Conservation (phyloP, 2,888 invertebrate genomes). For the Saturnia pavonia region DNA sequence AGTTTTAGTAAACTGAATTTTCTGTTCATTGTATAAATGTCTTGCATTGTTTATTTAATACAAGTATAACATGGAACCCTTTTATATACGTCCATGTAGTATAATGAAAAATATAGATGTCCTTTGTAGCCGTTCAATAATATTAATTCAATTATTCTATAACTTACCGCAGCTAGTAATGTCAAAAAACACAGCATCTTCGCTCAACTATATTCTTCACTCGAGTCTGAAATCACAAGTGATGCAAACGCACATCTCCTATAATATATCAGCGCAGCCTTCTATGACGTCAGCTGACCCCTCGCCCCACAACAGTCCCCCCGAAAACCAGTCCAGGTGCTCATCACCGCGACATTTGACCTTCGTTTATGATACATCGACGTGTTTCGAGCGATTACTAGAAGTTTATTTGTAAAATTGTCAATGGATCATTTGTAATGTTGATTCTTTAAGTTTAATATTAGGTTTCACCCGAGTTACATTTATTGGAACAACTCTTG, state of each 20-base stretch:
- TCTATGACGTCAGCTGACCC: constrained; percentile 64
- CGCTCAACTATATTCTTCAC: constrained; percentile 28
- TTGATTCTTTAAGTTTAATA: not conserved
- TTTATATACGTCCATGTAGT: too few species aligned
- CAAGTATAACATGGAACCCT: too few species aligned
- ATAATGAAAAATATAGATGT: not conserved
- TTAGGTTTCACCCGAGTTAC: not conserved
- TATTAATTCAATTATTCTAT: not conserved
- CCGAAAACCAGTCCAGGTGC: constrained; percentile 56
- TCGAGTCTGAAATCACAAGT: constrained; percentile 51
- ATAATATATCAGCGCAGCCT: constrained; percentile 68
- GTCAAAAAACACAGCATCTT: constrained; percentile 63
- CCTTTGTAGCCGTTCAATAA: not conserved
- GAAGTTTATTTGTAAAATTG: constrained; percentile 1
- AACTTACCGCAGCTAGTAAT: constrained; percentile 62
- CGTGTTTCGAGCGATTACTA: constrained; percentile 24
- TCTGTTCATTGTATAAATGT: too few species aligned
- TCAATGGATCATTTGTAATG: not conserved
- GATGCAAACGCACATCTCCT: constrained; percentile 64
- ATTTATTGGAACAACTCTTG: too few species aligned
- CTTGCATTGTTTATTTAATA: too few species aligned
- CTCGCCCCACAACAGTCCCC: constrained; percentile 31
- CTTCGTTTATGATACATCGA: constrained; percentile 54
- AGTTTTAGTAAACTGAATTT: not conserved
- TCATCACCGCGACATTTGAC: constrained; percentile 68